Percentiles rank a stretch among this genome's conserved stretches.
These are phyloP conservation scores for Mimachlamys varia DNA, from an alignment of 2,888 invertebrate species.

Conservation along the genomic window DNA sequence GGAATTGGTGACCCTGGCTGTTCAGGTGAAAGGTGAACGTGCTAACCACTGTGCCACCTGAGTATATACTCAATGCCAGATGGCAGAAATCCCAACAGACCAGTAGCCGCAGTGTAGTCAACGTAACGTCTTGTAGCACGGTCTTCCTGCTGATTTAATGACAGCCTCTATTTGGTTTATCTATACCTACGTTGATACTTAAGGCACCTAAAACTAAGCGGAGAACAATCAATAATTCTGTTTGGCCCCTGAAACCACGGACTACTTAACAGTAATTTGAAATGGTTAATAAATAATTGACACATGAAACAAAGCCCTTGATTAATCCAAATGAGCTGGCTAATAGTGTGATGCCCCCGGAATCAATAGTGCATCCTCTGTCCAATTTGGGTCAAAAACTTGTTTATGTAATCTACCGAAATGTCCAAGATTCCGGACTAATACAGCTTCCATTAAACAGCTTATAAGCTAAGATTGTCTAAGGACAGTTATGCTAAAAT, in stretches of 20 bases:
- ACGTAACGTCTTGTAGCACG: neutral
- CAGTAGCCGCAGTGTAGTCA: no score
- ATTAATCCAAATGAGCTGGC: slow-evolving; percentile 20
- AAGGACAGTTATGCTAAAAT: no score
- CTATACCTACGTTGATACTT: neutral
- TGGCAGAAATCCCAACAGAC: no score
- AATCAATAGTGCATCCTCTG: neutral
- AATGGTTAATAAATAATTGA: slow-evolving; percentile 34
- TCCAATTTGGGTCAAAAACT: neutral
- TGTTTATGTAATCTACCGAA: neutral
- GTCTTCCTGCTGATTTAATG: no score
- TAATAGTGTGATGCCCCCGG: neutral
- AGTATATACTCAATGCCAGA: no score
- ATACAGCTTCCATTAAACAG: neutral
- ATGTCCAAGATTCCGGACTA: neutral
- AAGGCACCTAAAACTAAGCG: neutral
- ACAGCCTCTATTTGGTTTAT: neutral
- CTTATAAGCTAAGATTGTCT: no score
- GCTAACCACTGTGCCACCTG: no score
- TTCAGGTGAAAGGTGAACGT: no score
- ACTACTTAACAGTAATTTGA: neutral
- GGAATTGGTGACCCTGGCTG: no score
- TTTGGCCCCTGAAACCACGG: neutral
- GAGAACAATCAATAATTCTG: neutral
- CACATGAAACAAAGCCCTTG: slow-evolving; percentile 2